phyloP scores from a whole-genome alignment of 2,888 invertebrate genomes.

The Dynastes maya region DNA sequence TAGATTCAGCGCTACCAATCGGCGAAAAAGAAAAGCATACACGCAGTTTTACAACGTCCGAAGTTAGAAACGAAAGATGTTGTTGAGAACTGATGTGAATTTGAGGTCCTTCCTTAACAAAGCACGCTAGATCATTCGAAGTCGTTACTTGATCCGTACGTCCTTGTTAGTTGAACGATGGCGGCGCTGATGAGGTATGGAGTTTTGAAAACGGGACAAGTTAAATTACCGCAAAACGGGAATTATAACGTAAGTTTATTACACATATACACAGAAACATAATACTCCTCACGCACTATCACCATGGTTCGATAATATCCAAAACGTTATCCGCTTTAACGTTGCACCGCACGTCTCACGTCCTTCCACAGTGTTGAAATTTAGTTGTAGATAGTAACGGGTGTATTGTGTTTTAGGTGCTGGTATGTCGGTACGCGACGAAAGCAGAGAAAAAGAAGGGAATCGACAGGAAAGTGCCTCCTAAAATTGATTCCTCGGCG shows the following conservation, averaged over 20 bases:
- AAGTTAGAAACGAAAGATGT: conserved; percentile 49
- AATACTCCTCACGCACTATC: conserved; percentile 26
- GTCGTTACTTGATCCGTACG: conserved; percentile 43
- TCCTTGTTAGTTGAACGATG: conserved; percentile 69
- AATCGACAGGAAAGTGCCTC: conserved; percentile 68
- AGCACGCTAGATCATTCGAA: conserved; percentile 27
- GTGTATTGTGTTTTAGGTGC: conserved; percentile 59
- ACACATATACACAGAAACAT: conserved; percentile 34
- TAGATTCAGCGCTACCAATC: conserved; percentile 75
- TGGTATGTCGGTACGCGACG: conserved; percentile 65
- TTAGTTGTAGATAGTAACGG: conserved; percentile 11
- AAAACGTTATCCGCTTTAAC: conserved; percentile 41
- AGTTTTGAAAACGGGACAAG: conserved; percentile 68
- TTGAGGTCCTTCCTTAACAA: conserved; percentile 17
- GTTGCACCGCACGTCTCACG: conserved; percentile 46
- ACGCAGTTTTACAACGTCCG: conserved; percentile 59
- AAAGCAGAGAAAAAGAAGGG: conserved; percentile 69
- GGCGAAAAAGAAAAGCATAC: conserved; percentile 69
- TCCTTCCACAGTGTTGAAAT: conserved; percentile 35
- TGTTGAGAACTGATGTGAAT: conserved; percentile 48
- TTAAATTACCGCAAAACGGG: conserved; percentile 68
- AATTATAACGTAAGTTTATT: conserved; percentile 63
- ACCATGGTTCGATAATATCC: conserved; percentile 44
- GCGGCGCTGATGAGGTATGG: conserved; percentile 76
- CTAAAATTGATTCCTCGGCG: conserved; percentile 73